Percentiles rank a stretch among this genome's conserved stretches.
Conservation (phyloP, 2,797 vertebrate genomes). For the Potorous gilbertii region DNA sequence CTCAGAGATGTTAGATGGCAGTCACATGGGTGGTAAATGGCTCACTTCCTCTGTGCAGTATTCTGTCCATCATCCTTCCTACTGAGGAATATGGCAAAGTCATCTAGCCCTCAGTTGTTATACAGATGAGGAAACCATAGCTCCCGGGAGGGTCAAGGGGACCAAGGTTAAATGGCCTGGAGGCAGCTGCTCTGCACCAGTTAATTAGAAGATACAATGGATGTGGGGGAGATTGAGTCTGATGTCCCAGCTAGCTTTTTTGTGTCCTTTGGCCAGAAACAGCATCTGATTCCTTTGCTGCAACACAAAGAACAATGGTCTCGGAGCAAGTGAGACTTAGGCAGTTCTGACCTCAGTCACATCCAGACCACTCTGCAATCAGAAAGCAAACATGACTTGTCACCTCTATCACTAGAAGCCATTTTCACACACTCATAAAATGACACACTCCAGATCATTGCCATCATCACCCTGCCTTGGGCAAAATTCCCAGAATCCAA, state of each 20-base stretch:
- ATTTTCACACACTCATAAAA: neutral
- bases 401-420: neutral
- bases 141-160: neutral
- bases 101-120: neutral
- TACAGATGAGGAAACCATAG: neutral
- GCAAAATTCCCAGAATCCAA: neutral
- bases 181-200: neutral
- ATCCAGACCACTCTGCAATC: neutral
- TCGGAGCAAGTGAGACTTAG: neutral
- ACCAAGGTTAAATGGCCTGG: neutral
- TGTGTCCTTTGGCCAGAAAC: neutral
- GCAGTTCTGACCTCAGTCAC: neutral
- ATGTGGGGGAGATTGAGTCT: neutral
- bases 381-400: neutral
- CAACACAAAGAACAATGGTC: neutral
- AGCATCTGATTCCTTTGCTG: neutral
- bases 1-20: neutral
- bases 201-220: neutral
- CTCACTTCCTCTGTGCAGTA: neutral
- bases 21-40: neutral
- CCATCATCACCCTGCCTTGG: neutral
- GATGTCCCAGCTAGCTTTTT: neutral
- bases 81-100: neutral
- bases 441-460: neutral
- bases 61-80: neutral